These are phyloP conservation scores for Neosilurus hyrtlii DNA, from an alignment of 2,797 vertebrate species.

Conservation along the genomic window DNA sequence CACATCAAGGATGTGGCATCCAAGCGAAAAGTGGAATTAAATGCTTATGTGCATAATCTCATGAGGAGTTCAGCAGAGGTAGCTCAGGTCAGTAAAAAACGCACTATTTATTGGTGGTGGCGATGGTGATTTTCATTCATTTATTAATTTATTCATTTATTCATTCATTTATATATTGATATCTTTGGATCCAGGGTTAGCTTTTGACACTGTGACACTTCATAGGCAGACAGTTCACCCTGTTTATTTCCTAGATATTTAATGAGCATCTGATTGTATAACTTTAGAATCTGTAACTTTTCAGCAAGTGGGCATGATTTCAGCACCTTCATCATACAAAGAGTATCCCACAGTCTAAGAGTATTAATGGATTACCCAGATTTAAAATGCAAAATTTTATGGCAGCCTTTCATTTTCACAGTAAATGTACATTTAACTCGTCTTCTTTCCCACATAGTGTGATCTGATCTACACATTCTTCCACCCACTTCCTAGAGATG, in stretches of 20 bases:
- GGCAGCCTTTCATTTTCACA: too few species aligned
- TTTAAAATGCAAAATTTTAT: too few species aligned
- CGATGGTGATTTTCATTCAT: neutral
- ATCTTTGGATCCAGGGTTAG: neutral
- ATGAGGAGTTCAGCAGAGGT: conserved; percentile 90
- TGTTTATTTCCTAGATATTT: neutral
- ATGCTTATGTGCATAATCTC: conserved; percentile 92
- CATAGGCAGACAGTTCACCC: too few species aligned
- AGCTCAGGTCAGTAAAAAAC: conserved; percentile 77
- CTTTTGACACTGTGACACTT: neutral
- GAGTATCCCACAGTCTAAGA: too few species aligned
- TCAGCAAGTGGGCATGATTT: too few species aligned
- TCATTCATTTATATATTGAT: neutral
- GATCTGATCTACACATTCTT: conserved; percentile 98
- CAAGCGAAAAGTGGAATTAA: conserved; percentile 94
- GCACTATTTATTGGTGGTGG: too few species aligned
- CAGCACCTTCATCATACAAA: too few species aligned
- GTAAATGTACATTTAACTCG: neutral
- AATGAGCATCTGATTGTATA: neutral
- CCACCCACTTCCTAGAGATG: conserved; percentile 92
- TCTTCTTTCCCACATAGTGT: conserved; percentile 72
- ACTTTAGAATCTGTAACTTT: too few species aligned
- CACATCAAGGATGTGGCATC: conserved; percentile 97
- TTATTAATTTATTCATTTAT: too few species aligned
- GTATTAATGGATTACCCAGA: too few species aligned